Evolutionary conservation across 30 jellyfish, hydroid and myxozoan species (phyloP).

Genomic region (Chrysaora quinquecirrha): DNA sequence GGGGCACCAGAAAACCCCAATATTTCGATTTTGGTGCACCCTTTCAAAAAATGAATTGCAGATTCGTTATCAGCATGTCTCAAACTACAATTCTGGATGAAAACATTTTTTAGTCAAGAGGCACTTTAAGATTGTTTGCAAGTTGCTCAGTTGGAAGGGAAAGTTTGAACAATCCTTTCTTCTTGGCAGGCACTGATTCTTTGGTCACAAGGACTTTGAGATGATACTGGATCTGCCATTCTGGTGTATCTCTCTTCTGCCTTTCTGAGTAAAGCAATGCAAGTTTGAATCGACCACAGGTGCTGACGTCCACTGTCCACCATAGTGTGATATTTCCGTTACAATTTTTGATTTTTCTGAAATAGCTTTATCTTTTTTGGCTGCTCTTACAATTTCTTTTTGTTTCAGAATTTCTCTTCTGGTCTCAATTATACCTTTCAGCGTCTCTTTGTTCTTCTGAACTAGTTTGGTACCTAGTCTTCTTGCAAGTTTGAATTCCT

Average conservation of each 20-base stretch:
- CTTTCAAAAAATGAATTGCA: too few species aligned
- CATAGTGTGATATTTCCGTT: background rate
- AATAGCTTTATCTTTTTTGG: background rate
- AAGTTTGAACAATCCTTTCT: background rate
- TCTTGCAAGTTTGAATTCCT: slow-evolving; percentile 9
- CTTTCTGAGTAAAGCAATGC: background rate
- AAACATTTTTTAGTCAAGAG: too few species aligned
- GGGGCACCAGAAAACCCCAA: too few species aligned
- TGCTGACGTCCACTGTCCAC: background rate
- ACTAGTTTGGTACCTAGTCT: background rate
- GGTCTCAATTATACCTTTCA: background rate
- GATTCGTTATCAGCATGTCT: too few species aligned
- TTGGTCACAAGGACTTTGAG: background rate
- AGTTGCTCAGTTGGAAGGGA: background rate
- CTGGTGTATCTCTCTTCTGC: background rate
- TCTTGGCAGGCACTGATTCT: background rate
- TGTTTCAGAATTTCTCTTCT: background rate
- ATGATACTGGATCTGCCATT: background rate
- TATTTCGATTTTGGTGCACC: too few species aligned
- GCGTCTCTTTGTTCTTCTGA: background rate
- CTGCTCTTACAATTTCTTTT: background rate
- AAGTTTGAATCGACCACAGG: background rate
- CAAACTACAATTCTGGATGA: too few species aligned
- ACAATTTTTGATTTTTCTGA: background rate
- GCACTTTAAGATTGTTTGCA: background rate